Percentiles rank a stretch among this genome's conserved stretches.
phyloP scores from a whole-genome alignment of 2,888 invertebrate species.

The Erannis defoliaria region DNA sequence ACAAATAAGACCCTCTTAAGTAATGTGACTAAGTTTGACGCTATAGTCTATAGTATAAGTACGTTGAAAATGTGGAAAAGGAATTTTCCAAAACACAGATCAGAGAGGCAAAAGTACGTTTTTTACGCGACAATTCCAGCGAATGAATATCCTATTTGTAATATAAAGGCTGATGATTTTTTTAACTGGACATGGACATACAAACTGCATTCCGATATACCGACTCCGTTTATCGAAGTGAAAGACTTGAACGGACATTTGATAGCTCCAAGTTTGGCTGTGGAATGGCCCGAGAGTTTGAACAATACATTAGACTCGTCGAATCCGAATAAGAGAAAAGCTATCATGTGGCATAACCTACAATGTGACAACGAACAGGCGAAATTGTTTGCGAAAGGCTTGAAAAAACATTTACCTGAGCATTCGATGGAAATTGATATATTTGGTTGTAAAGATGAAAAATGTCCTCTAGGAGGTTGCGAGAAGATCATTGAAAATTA shows the following conservation, averaged over 20 bases:
- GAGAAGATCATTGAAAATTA: constrained; percentile 55
- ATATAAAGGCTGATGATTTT: constrained; percentile 59
- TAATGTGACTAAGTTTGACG: constrained; percentile 66
- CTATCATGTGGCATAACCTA: constrained; percentile 55
- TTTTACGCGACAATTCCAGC: constrained; percentile 67
- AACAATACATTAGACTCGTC: background rate
- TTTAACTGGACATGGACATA: constrained; percentile 83
- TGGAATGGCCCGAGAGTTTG: constrained; percentile 53
- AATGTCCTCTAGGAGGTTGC: constrained; percentile 62
- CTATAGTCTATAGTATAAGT: constrained; percentile 66
- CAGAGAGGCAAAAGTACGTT: constrained; percentile 68
- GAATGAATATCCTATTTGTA: constrained; percentile 63
- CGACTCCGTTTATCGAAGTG: constrained; percentile 71
- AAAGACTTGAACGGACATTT: constrained; percentile 56
- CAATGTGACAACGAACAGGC: constrained; percentile 53
- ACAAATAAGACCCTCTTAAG: constrained; percentile 57
- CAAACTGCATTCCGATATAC: constrained; percentile 72
- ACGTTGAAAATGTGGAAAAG: constrained; percentile 50
- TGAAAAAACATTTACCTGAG: constrained; percentile 72
- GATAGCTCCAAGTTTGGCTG: constrained; percentile 60
- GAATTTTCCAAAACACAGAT: constrained; percentile 58
- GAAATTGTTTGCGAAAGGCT: constrained; percentile 53
- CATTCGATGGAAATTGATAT: constrained; percentile 75
- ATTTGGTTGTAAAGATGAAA: constrained; percentile 66
- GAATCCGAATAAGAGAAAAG: constrained; percentile 48